These are phyloP conservation scores for Trachythela sp. DNA, from an alignment of 64 coral and sea anemone genomes.

Conservation along the genomic window DNA sequence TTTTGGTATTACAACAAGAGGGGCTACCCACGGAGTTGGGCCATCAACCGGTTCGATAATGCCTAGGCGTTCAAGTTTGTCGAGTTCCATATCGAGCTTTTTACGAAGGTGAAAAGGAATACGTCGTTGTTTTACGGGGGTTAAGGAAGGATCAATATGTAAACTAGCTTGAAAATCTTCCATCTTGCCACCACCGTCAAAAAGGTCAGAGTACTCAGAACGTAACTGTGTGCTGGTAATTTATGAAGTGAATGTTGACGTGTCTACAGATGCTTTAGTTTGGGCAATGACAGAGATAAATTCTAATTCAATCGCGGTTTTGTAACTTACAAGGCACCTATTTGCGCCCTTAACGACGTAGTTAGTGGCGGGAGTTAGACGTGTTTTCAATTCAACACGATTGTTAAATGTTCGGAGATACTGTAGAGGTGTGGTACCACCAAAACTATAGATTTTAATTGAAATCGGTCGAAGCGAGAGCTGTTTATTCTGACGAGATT, in stretches of 20 bases:
- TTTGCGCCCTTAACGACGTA: not conserved
- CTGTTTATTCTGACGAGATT: not conserved
- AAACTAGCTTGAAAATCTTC: not conserved
- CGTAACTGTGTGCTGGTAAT: not conserved
- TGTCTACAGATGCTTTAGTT: not conserved
- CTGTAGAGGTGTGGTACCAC: not conserved
- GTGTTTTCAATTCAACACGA: not conserved
- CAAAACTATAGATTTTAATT: not conserved
- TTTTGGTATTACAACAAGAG: not conserved
- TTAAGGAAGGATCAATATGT: not conserved
- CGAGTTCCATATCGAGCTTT: not conserved
- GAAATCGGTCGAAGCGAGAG: not conserved
- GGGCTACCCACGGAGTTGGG: not conserved
- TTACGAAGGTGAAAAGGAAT: not conserved
- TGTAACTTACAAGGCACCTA: not conserved
- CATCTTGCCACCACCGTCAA: not conserved
- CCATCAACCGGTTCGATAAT: too few relatives aligned
- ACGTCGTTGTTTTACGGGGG: not conserved
- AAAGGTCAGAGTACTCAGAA: not conserved
- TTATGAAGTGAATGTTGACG: not conserved
- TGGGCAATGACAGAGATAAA: not conserved
- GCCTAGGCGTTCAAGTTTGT: not conserved
- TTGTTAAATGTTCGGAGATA: not conserved
- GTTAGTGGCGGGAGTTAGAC: not conserved
- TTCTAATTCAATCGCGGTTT: conserved; percentile 2